Evolutionary conservation across 2,113 vertebrate genomes (phyloP).

Genomic region (Sebastes schlegelii): DNA sequence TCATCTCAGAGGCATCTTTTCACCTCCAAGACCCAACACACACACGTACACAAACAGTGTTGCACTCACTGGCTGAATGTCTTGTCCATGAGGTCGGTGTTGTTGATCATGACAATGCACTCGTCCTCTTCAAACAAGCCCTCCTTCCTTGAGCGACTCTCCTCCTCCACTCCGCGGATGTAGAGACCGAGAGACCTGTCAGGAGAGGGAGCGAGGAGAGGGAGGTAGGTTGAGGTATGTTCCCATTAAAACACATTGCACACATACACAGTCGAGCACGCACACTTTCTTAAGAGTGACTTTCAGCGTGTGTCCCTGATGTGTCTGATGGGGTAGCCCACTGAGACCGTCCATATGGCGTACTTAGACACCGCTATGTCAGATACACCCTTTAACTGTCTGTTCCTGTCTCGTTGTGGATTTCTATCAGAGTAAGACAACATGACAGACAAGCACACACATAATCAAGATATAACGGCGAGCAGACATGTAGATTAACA

Average conservation of each 20-base stretch:
- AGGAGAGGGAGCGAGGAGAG: neutral
- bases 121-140: conserved; percentile 93
- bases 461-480: neutral
- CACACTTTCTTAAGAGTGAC: neutral
- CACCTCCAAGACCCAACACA: neutral
- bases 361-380: conserved; percentile 7
- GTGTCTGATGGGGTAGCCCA: neutral
- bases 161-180: conserved; percentile 93
- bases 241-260: neutral
- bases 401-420: neutral
- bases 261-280: neutral
- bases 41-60: neutral
- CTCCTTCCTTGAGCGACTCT: conserved; percentile 92
- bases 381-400: neutral
- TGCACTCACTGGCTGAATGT: conserved; percentile 93
- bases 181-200: conserved; percentile 91
- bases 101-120: conserved; percentile 95
- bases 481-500: neutral
- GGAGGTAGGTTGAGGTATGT: neutral
- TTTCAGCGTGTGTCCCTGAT: neutral
- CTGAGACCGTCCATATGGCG: conserved; percentile 12
- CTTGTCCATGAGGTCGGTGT: conserved; percentile 91
- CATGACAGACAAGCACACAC: neutral
- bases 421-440: conserved; percentile 1
- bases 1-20: conserved; percentile 1